Evolutionary conservation across 2,797 vertebrate genomes (phyloP).

Genomic region (Garrulus glandarius): DNA sequence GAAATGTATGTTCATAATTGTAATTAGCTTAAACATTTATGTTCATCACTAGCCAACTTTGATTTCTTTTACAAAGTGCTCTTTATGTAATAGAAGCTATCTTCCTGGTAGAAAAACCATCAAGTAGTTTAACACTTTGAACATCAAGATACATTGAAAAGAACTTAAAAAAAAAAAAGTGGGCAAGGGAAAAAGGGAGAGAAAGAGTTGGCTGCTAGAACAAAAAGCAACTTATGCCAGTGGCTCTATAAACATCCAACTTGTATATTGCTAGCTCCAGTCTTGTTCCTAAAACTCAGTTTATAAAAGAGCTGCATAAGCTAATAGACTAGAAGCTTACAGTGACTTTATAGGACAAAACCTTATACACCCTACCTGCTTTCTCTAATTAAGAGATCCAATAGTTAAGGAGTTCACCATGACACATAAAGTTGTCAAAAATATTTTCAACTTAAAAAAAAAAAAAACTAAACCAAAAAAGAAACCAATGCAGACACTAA

Average conservation of each 20-base stretch:
- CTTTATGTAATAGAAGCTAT: conserved; percentile 74
- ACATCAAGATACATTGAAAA: conserved; percentile 51
- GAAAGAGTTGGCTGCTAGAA: conserved; percentile 34
- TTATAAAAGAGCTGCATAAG: conserved; percentile 2
- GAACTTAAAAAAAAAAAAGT: neutral
- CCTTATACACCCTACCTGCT: conserved; percentile 1
- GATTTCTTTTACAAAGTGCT: conserved; percentile 77
- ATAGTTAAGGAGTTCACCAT: conserved; percentile 28
- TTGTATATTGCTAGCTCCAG: neutral
- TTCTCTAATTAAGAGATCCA: conserved; percentile 44
- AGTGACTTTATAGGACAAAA: conserved; percentile 6
- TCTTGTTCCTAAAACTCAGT: conserved; percentile 18
- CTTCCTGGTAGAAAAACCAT: conserved; percentile 59
- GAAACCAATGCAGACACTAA: conserved; percentile 39
- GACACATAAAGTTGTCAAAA: conserved; percentile 33
- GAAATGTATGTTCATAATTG: conserved; percentile 42
- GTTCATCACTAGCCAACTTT: conserved; percentile 68
- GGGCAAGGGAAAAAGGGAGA: neutral
- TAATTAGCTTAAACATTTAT: conserved; percentile 22
- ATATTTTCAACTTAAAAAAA: conserved; percentile 48
- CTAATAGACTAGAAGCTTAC: conserved; percentile 23
- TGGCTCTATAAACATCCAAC: conserved; percentile 12
- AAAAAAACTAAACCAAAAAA: neutral
- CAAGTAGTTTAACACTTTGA: conserved; percentile 69
- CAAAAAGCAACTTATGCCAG: conserved; percentile 20